Conservation (phyloP, 2,113 vertebrate genomes). For the Cottus gobio region DNA sequence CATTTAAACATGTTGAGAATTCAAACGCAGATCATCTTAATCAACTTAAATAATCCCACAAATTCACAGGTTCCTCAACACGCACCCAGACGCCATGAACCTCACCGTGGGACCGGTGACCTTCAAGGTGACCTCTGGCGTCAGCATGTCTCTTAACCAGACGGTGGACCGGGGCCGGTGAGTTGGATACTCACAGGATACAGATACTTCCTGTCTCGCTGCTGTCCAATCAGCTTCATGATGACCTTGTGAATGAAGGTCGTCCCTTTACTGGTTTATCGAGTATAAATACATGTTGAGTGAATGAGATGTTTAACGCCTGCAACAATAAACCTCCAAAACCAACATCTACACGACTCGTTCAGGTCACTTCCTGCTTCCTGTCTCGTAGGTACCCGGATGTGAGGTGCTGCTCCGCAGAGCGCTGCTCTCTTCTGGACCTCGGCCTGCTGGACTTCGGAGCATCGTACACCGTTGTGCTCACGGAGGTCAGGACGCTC, state of each 20-base stretch:
- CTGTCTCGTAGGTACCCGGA: conserved; percentile 69
- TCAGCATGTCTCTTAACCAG: conserved; percentile 79
- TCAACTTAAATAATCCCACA: too few species aligned
- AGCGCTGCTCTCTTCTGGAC: conserved; percentile 73
- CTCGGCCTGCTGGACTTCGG: conserved; percentile 92
- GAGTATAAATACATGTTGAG: too few species aligned
- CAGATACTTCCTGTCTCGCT: not conserved
- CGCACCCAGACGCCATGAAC: conserved; percentile 77
- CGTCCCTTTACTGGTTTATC: too few species aligned
- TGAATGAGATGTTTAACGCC: too few species aligned
- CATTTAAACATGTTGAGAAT: too few species aligned
- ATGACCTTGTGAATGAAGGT: too few species aligned
- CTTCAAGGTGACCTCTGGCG: conserved; percentile 69
- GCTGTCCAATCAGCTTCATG: too few species aligned
- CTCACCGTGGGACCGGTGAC: conserved; percentile 74
- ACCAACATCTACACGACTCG: too few species aligned
- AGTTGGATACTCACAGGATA: too few species aligned
- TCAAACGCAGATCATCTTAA: not conserved
- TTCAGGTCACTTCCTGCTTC: too few species aligned
- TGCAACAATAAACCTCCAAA: too few species aligned
- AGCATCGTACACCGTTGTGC: conserved; percentile 87
- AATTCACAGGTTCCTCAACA: conserved; percentile 89
- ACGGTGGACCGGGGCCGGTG: conserved; percentile 84
- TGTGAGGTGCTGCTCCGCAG: conserved; percentile 74
- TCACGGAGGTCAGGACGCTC: conserved; percentile 82